Evolutionary conservation across 2,888 invertebrate species (phyloP).

Genomic region (Fabriciana adippe): DNA sequence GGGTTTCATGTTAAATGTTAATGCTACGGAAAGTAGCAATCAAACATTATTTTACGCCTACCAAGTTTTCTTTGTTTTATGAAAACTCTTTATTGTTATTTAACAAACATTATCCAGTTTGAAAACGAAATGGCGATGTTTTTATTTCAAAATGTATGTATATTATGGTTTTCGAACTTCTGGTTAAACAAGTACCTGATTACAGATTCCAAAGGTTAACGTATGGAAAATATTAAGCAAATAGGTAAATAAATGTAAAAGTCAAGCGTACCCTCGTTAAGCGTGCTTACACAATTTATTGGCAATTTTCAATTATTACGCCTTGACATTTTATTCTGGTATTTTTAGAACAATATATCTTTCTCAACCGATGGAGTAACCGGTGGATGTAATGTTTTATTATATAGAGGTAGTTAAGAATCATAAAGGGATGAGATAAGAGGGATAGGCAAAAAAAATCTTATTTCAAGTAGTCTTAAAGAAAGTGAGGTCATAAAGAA

Average conservation of each 20-base stretch:
- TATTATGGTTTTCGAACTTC: slow-evolving; percentile 5
- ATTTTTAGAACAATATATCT: neutral
- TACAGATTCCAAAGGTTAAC: slow-evolving; percentile 11
- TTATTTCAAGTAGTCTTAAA: too few species aligned
- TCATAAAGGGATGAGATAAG: too few species aligned
- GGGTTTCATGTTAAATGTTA: too few species aligned
- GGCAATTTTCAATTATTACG: slow-evolving; percentile 6
- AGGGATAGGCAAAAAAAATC: too few species aligned
- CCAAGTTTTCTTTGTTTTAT: slow-evolving; percentile 3
- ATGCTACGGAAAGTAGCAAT: neutral
- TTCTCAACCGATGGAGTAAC: too few species aligned
- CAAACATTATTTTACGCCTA: neutral
- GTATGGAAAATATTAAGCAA: neutral
- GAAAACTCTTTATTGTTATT: slow-evolving; percentile 8
- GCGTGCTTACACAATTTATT: slow-evolving; percentile 1
- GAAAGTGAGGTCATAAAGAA: too few species aligned
- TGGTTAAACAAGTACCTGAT: slow-evolving; percentile 8
- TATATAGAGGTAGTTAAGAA: too few species aligned
- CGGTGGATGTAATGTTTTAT: too few species aligned
- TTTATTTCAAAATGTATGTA: slow-evolving; percentile 9
- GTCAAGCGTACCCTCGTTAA: slow-evolving; percentile 4
- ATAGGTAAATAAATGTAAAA: slow-evolving; percentile 12
- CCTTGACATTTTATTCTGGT: neutral
- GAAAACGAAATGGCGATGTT: neutral
- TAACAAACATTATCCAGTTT: slow-evolving; percentile 9